Percentiles rank a stretch among this genome's conserved stretches.
phyloP scores from a whole-genome alignment of 2,797 vertebrate genomes.

The Hydrocynus forskahlii region DNA sequence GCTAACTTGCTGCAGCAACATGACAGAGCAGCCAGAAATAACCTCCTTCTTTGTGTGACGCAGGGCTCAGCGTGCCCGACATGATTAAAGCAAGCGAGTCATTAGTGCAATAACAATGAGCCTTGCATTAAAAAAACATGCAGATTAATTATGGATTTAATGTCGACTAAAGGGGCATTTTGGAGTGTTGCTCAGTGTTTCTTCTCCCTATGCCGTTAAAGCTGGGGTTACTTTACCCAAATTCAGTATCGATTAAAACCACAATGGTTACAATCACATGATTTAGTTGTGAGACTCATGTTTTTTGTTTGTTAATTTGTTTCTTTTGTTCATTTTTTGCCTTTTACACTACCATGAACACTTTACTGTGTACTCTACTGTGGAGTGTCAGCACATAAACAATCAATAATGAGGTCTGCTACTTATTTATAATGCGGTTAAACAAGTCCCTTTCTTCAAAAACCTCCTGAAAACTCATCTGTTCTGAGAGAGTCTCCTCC shows the following conservation, averaged over 20 bases:
- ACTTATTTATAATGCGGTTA: too few relatives aligned
- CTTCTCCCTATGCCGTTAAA: conserved; percentile 41
- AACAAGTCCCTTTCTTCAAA: too few relatives aligned
- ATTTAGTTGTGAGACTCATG: too few relatives aligned
- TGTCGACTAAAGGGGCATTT: conserved; percentile 39
- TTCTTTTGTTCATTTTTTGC: too few relatives aligned
- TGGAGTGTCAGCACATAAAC: too few relatives aligned
- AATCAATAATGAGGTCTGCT: too few relatives aligned
- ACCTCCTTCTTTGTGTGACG: conserved; percentile 7
- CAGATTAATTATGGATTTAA: conserved; percentile 55
- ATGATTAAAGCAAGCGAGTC: conserved; percentile 43
- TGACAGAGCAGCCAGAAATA: conserved; percentile 31
- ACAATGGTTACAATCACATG: background rate
- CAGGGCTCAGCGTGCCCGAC: background rate
- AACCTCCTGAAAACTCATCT: too few relatives aligned
- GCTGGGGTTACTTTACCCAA: background rate
- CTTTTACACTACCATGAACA: too few relatives aligned
- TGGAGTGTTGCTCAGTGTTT: conserved; percentile 44
- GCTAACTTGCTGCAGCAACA: conserved; percentile 43
- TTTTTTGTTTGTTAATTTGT: too few relatives aligned
- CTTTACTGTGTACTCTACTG: too few relatives aligned
- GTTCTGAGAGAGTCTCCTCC: too few relatives aligned
- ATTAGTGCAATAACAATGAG: conserved; percentile 45
- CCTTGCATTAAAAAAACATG: conserved; percentile 46
- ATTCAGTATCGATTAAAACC: background rate